Conservation (phyloP, 2,888 invertebrate genomes). For the Griposia aprilina region DNA sequence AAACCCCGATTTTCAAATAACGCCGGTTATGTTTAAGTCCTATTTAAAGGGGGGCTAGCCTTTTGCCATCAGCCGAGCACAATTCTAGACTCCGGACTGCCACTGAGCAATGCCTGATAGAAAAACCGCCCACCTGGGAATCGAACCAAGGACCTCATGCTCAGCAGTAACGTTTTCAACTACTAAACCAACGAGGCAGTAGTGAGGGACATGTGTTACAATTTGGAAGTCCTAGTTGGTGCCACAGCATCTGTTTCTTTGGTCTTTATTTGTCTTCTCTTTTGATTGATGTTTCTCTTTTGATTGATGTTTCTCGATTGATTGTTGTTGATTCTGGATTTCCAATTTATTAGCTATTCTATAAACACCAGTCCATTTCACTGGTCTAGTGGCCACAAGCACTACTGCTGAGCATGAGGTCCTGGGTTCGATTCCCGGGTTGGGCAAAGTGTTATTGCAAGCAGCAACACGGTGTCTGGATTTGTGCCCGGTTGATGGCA, state of each 20-base stretch:
- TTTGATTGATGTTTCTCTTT: no score
- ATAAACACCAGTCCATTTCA: not conserved
- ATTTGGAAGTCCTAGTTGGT: not conserved
- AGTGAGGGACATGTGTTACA: not conserved
- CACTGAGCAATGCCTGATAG: not conserved
- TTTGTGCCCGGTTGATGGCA: no score
- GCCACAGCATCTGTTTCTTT: not conserved
- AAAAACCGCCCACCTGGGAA: not conserved
- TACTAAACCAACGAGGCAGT: not conserved
- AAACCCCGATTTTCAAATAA: not conserved
- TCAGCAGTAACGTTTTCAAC: not conserved
- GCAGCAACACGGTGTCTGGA: no score
- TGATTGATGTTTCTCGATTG: no score
- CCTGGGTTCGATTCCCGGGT: no score
- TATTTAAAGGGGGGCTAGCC: not conserved
- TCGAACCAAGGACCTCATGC: not conserved
- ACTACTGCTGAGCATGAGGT: no score
- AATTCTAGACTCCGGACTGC: not conserved
- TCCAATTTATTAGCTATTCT: not conserved
- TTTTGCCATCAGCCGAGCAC: not conserved
- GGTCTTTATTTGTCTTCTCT: not conserved
- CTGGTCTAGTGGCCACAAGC: no score
- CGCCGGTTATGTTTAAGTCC: not conserved
- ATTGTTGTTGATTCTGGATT: no score
- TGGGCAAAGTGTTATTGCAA: no score